Conservation (phyloP, 2,888 invertebrate genomes). For the Anarsia innoxiella region DNA sequence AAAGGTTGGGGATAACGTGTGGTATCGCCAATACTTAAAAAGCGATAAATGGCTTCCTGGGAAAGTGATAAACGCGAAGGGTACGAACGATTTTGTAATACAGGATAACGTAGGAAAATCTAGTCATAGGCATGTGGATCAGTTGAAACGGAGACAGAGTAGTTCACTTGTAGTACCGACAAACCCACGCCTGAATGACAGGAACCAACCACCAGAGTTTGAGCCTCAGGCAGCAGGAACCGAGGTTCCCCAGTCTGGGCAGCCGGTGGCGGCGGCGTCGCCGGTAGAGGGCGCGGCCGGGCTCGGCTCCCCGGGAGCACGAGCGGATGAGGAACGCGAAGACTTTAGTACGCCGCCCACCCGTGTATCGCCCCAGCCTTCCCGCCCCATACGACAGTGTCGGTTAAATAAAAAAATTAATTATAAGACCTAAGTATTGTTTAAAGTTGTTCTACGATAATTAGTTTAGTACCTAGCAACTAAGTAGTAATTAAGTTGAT, state of each 20-base stretch:
- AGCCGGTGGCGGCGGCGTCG: background rate
- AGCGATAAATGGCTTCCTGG: background rate
- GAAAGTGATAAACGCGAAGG: background rate
- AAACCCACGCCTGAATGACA: background rate
- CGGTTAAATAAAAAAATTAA: background rate
- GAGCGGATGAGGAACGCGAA: background rate
- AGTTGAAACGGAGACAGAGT: background rate
- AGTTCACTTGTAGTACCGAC: background rate
- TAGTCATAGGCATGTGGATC: slow-evolving; percentile 1
- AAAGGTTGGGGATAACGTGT: background rate
- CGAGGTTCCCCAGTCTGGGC: background rate
- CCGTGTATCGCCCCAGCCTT: background rate
- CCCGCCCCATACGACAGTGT: background rate
- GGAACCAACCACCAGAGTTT: too few relatives aligned
- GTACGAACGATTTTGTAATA: background rate
- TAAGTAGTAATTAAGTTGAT: too few relatives aligned
- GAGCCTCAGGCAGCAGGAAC: too few relatives aligned
- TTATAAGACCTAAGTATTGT: too few relatives aligned
- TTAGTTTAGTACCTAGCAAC: too few relatives aligned
- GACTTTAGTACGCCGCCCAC: background rate
- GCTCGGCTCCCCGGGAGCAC: background rate
- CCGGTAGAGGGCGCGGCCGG: background rate
- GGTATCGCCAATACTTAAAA: background rate
- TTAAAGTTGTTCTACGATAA: too few relatives aligned
- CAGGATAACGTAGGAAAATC: background rate